Percentiles rank a stretch among this genome's conserved stretches.
Conservation (phyloP, 2,888 invertebrate species). For the Priocnemis perturbator region DNA sequence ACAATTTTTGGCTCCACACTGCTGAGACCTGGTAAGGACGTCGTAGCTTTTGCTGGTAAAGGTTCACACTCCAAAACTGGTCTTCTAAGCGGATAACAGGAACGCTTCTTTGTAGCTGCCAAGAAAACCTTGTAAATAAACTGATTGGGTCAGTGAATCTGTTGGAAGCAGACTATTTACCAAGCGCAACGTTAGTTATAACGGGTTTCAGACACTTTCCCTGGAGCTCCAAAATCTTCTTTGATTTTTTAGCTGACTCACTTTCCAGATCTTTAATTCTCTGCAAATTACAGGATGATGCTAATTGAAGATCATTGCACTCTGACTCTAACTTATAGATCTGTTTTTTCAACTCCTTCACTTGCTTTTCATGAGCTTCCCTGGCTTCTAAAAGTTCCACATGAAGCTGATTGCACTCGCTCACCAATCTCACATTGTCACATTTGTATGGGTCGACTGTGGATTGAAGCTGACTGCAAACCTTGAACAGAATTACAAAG, state of each 20-base stretch:
- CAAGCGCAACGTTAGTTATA: slow-evolving; percentile 65
- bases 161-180: slow-evolving; percentile 46
- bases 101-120: slow-evolving; percentile 65
- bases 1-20: slow-evolving; percentile 63
- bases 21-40: slow-evolving; percentile 59
- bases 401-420: slow-evolving; percentile 86
- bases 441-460: slow-evolving; percentile 88
- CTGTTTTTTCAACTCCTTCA: slow-evolving; percentile 76
- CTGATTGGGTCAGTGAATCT: background rate
- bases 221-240: slow-evolving; percentile 76
- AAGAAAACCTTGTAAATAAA: slow-evolving; percentile 4
- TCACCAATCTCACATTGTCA: slow-evolving; percentile 85
- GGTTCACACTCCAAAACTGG: slow-evolving; percentile 66
- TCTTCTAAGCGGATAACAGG: slow-evolving; percentile 67
- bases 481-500: slow-evolving; percentile 73
- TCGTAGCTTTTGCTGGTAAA: slow-evolving; percentile 53
- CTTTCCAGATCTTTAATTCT: slow-evolving; percentile 80
- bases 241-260: slow-evolving; percentile 79
- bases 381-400: slow-evolving; percentile 80
- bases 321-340: slow-evolving; percentile 78
- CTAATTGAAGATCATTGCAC: slow-evolving; percentile 79
- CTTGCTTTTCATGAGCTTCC: slow-evolving; percentile 80
- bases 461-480: slow-evolving; percentile 82
- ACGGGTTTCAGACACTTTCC: slow-evolving; percentile 72
- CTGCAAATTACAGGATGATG: slow-evolving; percentile 77